A percentile compares a stretch with the other conserved stretches of the same genome.
Conservation (phyloP, 2,888 invertebrate genomes). For the Acanthococcus lagerstroemiae region DNA sequence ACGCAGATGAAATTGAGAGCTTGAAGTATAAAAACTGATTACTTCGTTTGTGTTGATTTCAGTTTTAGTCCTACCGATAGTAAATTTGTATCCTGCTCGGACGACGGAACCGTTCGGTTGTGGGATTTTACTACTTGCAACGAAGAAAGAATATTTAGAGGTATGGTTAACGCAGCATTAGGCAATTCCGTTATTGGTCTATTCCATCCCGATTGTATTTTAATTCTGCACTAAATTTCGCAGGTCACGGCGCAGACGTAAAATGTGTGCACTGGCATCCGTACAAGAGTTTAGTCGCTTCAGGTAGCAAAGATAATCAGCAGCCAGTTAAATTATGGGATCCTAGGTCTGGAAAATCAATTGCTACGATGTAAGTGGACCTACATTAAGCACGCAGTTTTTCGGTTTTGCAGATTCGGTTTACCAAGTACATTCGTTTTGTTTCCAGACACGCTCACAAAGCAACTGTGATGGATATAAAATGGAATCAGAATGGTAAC, state of each 20-base stretch:
- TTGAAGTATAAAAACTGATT: not conserved
- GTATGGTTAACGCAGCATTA: too few relatives aligned
- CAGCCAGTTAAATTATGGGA: constrained; percentile 99
- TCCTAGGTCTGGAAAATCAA: constrained; percentile 87
- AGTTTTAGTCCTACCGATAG: constrained; percentile 99
- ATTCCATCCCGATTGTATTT: not conserved
- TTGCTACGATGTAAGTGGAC: constrained; percentile 83
- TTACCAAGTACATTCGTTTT: not conserved
- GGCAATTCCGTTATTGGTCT: too few relatives aligned
- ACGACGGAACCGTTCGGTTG: constrained; percentile 95
- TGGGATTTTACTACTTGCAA: constrained; percentile 97
- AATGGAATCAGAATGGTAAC: constrained; percentile 99
- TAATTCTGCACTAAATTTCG: constrained; percentile 24
- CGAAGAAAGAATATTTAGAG: constrained; percentile 87
- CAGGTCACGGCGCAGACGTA: constrained; percentile 94
- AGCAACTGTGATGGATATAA: constrained; percentile 97
- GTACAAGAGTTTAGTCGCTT: constrained; percentile 89
- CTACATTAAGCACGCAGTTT: too few relatives aligned
- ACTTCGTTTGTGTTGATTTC: constrained; percentile 1
- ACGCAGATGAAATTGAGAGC: not conserved
- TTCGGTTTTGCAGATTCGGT: constrained; percentile 11
- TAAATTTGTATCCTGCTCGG: constrained; percentile 98
- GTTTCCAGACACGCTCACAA: constrained; percentile 84
- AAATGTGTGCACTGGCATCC: constrained; percentile 99
- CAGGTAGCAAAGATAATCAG: constrained; percentile 98